Conservation (phyloP, 2,797 vertebrate genomes). For the Ceyx erithaca region DNA sequence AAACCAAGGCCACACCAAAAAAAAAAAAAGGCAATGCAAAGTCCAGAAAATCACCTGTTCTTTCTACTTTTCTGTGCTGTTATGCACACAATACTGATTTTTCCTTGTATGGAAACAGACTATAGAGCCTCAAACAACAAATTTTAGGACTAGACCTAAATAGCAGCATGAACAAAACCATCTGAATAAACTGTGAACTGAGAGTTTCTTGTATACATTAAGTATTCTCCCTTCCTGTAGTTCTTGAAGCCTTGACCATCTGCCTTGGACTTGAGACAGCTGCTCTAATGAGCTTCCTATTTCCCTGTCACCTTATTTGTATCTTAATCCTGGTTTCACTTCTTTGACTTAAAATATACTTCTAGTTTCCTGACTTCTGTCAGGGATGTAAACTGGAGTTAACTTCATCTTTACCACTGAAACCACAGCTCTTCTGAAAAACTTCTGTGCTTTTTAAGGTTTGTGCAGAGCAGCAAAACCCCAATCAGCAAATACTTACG, state of each 20-base stretch:
- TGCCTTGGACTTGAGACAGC: not conserved
- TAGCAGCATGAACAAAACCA: not conserved
- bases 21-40: not conserved
- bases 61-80: not conserved
- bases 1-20: not conserved
- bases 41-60: not conserved
- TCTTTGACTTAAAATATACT: not conserved
- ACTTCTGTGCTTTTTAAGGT: not conserved
- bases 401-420: not conserved
- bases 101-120: not conserved
- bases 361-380: not conserved
- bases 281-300: not conserved
- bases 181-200: not conserved
- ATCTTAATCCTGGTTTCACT: constrained; percentile 21
- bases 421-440: not conserved
- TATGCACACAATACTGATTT: not conserved
- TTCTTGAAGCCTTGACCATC: not conserved
- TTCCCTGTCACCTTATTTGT: not conserved
- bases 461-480: not conserved
- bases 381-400: not conserved
- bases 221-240: not conserved
- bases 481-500: not conserved
- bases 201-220: not conserved
- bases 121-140: not conserved
- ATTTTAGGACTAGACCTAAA: not conserved